These are phyloP conservation scores for Coenobita brevimanus DNA, from an alignment of 1,140 invertebrate genomes.

Conservation along the genomic window DNA sequence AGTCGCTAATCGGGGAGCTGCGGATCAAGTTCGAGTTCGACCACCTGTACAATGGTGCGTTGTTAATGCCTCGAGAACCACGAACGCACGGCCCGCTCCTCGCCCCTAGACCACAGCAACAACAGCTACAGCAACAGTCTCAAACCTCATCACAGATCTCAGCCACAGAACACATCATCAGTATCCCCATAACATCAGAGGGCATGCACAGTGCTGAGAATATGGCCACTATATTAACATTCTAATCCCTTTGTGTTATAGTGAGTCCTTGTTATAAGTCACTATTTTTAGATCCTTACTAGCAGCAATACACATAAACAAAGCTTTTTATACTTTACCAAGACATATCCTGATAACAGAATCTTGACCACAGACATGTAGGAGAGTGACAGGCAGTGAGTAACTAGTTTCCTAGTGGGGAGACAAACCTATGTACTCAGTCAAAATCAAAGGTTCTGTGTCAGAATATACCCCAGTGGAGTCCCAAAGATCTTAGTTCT, in stretches of 20 bases:
- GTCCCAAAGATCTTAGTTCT: no score
- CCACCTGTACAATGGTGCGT: slow-evolving; percentile 76
- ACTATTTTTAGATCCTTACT: no score
- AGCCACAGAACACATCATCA: slow-evolving; percentile 50
- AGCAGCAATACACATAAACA: no score
- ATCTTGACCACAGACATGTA: no score
- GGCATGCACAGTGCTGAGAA: slow-evolving; percentile 46
- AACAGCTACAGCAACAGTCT: slow-evolving; percentile 13
- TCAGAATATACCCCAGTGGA: no score
- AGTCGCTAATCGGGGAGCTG: slow-evolving; percentile 81
- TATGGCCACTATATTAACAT: slow-evolving; percentile 54
- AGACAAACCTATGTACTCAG: no score
- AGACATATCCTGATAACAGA: no score
- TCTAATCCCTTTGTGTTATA: slow-evolving; percentile 5
- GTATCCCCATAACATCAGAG: slow-evolving; percentile 58
- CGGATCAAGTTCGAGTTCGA: slow-evolving; percentile 81
- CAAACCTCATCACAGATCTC: slow-evolving; percentile 20
- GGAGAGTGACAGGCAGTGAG: no score
- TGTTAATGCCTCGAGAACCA: slow-evolving; percentile 68
- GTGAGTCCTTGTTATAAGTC: no score
- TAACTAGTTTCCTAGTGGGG: no score
- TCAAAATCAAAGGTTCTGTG: no score
- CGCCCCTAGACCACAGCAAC: slow-evolving; percentile 47
- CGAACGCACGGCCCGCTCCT: slow-evolving; percentile 43
- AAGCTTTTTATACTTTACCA: no score